These are phyloP conservation scores for Ceratotherium simum DNA, from an alignment of 2,113 vertebrate genomes.

Conservation along the genomic window DNA sequence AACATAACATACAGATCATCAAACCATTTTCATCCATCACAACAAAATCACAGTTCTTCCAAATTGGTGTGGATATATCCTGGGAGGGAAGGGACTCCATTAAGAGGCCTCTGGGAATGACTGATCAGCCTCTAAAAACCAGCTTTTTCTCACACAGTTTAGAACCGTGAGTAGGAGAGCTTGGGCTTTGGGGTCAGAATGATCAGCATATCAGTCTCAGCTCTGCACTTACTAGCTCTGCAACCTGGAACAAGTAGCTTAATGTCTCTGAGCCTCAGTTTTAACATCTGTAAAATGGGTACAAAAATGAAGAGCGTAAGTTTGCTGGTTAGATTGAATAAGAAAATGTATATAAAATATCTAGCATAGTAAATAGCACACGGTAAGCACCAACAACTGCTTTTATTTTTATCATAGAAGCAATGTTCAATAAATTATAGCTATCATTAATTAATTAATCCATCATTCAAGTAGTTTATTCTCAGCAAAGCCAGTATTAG, in stretches of 20 bases:
- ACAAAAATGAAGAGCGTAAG: background rate
- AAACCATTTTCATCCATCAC: background rate
- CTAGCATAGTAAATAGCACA: background rate
- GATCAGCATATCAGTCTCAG: background rate
- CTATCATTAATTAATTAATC: background rate
- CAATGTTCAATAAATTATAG: background rate
- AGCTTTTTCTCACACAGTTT: background rate
- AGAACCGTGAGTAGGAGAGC: fast-evolving
- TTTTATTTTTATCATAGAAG: background rate
- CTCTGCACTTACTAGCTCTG: background rate
- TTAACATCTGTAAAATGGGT: background rate
- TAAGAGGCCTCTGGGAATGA: background rate
- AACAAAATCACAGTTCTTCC: background rate
- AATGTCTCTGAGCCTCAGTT: background rate
- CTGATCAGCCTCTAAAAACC: background rate
- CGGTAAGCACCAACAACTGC: too few species aligned
- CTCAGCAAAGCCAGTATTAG: background rate
- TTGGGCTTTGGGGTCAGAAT: fast-evolving
- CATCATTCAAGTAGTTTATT: background rate
- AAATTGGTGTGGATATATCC: fast-evolving
- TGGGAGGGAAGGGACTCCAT: background rate
- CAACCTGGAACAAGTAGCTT: background rate
- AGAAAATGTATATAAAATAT: background rate
- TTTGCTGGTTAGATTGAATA: background rate
- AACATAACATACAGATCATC: background rate